Percentiles rank a stretch among this genome's conserved stretches.
phyloP scores from a whole-genome alignment of 2,888 invertebrate genomes.

The Tortricodes alternella region DNA sequence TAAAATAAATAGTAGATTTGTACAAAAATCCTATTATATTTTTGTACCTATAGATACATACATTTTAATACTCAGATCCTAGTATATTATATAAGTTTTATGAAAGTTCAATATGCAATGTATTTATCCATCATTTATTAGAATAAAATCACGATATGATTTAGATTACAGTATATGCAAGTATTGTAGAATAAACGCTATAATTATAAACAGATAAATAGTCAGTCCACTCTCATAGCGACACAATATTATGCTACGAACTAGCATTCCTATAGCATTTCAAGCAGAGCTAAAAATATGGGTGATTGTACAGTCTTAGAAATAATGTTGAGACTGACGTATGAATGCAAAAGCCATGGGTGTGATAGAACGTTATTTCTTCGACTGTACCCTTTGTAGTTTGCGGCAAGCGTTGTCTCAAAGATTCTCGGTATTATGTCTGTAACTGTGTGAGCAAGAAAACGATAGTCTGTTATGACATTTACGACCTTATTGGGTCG shows the following conservation, averaged over 20 bases:
- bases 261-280: conserved; percentile 63
- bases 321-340: conserved; percentile 30
- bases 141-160: neutral
- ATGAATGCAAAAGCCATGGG: conserved; percentile 10
- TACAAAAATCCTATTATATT: conserved; percentile 32
- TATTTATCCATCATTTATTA: conserved; percentile 23
- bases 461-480: too few relatives aligned
- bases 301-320: conserved; percentile 21
- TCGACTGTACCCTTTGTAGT: conserved; percentile 20
- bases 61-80: conserved; percentile 25
- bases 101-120: conserved; percentile 13
- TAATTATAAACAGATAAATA: conserved; percentile 19
- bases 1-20: conserved; percentile 27
- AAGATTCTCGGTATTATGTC: neutral
- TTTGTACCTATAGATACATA: conserved; percentile 35
- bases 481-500: too few relatives aligned
- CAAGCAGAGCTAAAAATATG: conserved; percentile 46
- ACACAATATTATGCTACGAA: conserved; percentile 45
- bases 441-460: conserved; percentile 8
- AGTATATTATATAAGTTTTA: conserved; percentile 18
- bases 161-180: conserved; percentile 6
- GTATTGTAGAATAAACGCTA: neutral
- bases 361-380: conserved; percentile 24
- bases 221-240: conserved; percentile 42
- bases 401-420: neutral